Conservation (phyloP, 2,888 invertebrate species). For the Drosophila neutralis region DNA sequence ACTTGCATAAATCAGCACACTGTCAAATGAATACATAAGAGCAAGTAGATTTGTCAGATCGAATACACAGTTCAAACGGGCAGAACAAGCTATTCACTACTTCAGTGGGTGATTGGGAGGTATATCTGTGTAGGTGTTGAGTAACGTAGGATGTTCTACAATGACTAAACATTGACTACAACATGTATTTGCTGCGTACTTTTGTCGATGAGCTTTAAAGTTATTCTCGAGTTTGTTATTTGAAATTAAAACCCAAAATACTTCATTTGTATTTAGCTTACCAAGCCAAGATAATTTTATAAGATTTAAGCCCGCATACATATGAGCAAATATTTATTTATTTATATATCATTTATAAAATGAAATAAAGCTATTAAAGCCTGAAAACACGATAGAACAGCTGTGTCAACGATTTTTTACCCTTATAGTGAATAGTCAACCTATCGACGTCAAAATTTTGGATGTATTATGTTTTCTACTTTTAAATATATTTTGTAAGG, state of each 20-base stretch:
- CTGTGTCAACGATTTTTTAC: not conserved
- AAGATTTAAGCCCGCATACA: not conserved
- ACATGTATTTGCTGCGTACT: not conserved
- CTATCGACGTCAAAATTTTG: not conserved
- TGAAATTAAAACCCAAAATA: not conserved
- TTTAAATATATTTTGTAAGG: too few species aligned
- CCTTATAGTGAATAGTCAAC: not conserved
- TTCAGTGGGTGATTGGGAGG: not conserved
- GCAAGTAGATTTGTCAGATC: slow-evolving; percentile 27
- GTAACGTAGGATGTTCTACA: slow-evolving; percentile 14
- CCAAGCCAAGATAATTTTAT: not conserved
- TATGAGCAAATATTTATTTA: not conserved
- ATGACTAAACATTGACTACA: slow-evolving; percentile 18
- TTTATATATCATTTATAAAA: not conserved
- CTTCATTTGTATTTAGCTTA: not conserved
- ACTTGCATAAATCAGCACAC: slow-evolving; percentile 19
- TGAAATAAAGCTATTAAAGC: not conserved
- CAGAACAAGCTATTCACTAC: not conserved
- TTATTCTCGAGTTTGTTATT: not conserved
- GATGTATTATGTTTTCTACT: not conserved
- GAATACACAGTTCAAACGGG: slow-evolving; percentile 9
- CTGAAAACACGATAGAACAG: not conserved
- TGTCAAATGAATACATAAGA: not conserved
- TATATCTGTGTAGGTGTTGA: slow-evolving; percentile 7
- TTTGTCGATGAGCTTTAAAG: not conserved